phyloP scores from a whole-genome alignment of 2,797 vertebrate genomes.

The Sarcophilus harrisii region DNA sequence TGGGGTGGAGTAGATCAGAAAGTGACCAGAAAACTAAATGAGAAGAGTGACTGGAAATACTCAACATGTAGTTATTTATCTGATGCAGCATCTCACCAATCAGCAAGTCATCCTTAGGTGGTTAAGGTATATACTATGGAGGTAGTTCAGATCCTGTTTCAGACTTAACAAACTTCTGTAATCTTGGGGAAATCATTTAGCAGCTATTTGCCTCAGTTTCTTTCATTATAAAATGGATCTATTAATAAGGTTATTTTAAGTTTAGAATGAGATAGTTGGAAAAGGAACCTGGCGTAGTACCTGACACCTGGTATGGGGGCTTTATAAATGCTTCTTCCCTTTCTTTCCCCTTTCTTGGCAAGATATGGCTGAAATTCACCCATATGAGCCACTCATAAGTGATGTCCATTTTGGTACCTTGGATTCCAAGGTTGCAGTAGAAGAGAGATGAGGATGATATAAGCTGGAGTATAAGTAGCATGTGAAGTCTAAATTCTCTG shows the following conservation, averaged over 20 bases:
- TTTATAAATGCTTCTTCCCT: background rate
- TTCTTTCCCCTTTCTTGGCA: background rate
- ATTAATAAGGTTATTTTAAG: background rate
- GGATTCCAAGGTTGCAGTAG: background rate
- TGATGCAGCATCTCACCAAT: background rate
- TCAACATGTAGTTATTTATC: background rate
- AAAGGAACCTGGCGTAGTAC: background rate
- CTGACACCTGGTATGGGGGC: background rate
- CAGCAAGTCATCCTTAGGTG: background rate
- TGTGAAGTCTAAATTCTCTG: background rate
- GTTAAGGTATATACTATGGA: background rate
- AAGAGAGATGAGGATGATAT: background rate
- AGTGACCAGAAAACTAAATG: background rate
- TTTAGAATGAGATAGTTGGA: background rate
- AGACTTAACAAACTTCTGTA: background rate
- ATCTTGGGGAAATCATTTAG: background rate
- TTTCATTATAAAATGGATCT: background rate
- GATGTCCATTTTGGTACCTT: too few relatives aligned
- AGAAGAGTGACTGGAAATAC: background rate
- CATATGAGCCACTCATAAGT: background rate
- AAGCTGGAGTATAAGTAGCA: background rate
- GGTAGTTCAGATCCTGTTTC: background rate
- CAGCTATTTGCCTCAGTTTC: background rate
- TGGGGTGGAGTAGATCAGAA: background rate
- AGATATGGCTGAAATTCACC: background rate